Evolutionary conservation across 2,888 invertebrate genomes (phyloP).

Genomic region (Eupsilia transversa): DNA sequence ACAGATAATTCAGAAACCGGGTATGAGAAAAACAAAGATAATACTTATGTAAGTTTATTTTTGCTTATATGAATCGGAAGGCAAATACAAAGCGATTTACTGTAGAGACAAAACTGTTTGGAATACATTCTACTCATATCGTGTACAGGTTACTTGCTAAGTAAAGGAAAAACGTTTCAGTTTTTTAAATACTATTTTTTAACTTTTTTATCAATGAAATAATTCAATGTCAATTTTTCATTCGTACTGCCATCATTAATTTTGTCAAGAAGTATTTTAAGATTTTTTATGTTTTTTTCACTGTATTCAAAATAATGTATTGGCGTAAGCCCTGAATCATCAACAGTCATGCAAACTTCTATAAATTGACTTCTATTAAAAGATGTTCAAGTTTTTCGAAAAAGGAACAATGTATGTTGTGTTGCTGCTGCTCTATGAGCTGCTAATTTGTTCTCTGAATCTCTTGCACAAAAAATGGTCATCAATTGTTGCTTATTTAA

Average conservation of each 20-base stretch:
- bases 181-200: not conserved
- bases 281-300: not conserved
- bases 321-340: conserved; percentile 12
- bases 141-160: not conserved
- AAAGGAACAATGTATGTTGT: conserved; percentile 11
- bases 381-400: conserved; percentile 28
- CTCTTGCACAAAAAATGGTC: conserved; percentile 14
- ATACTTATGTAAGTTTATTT: not conserved
- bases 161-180: not conserved
- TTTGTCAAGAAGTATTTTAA: conserved; percentile 19
- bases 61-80: not conserved
- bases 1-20: not conserved
- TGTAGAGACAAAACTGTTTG: not conserved
- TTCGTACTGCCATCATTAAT: not conserved
- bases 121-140: not conserved
- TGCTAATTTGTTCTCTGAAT: conserved; percentile 14
- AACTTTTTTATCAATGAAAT: not conserved
- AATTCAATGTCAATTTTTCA: conserved; percentile 2
- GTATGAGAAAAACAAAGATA: not conserved
- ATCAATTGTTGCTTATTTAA: conserved; percentile 17
- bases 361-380: conserved; percentile 16
- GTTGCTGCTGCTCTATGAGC: conserved; percentile 24
- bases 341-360: conserved; percentile 19
- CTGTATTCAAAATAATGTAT: conserved; percentile 31
- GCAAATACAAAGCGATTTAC: not conserved